phyloP scores from a whole-genome alignment of 2,113 vertebrate species.

The Ciconia stormi region DNA sequence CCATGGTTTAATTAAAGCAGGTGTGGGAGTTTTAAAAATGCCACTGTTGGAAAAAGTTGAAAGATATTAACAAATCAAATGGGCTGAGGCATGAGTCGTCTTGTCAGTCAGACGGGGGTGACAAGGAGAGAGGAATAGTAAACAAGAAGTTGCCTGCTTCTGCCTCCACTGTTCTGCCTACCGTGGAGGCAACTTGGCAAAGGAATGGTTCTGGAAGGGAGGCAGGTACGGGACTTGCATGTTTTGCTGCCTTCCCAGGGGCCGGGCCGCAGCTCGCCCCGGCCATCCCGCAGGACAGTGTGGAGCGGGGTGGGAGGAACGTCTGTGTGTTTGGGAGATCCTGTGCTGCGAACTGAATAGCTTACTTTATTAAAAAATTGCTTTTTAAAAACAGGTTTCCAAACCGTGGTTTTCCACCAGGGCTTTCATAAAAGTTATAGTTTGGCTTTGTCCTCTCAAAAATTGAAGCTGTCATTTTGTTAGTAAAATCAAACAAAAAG shows the following conservation, averaged over 20 bases:
- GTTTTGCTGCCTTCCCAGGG: background rate
- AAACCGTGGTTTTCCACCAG: background rate
- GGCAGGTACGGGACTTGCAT: background rate
- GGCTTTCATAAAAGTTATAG: background rate
- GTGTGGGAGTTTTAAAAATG: constrained; percentile 61
- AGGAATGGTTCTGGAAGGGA: background rate
- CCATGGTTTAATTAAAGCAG: constrained; percentile 46
- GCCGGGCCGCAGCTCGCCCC: accelerated
- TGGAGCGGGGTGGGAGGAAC: background rate
- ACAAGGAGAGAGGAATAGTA: constrained; percentile 1
- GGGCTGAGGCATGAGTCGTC: constrained; percentile 11
- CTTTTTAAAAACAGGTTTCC: background rate
- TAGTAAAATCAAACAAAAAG: background rate
- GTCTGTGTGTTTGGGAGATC: no score
- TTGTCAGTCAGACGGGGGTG: constrained; percentile 4
- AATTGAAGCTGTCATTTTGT: background rate
- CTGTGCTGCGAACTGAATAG: background rate
- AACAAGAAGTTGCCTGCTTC: no score
- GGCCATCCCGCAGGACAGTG: accelerated
- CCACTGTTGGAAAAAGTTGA: constrained; percentile 14
- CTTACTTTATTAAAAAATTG: background rate
- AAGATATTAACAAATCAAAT: constrained; percentile 55
- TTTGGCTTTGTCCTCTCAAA: background rate
- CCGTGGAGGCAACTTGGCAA: background rate
- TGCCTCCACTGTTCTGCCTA: no score